These are phyloP conservation scores for Heliothis virescens DNA, from an alignment of 1,140 invertebrate species.

Conservation along the genomic window DNA sequence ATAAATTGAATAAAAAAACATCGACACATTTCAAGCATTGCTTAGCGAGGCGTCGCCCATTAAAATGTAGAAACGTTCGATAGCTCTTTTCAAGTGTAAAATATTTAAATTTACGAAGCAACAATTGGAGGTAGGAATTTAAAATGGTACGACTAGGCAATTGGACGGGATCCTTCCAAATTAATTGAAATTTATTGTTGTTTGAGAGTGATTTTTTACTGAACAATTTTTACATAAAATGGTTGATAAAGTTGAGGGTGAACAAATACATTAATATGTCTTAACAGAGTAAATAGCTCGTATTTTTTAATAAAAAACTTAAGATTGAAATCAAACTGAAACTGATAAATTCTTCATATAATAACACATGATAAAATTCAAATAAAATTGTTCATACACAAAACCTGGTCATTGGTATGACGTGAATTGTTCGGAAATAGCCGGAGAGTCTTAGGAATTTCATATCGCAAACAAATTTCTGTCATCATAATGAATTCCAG, in stretches of 20 bases:
- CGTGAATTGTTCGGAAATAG: constrained; percentile 60
- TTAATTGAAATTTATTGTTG: constrained; percentile 70
- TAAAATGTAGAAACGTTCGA: constrained; percentile 80
- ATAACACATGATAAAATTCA: constrained; percentile 11
- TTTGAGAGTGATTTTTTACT: constrained; percentile 53
- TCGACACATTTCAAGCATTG: constrained; percentile 36
- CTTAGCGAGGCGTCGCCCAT: constrained; percentile 56
- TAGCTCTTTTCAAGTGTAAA: constrained; percentile 74
- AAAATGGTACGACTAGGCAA: constrained; percentile 56
- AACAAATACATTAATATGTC: not conserved
- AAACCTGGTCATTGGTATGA: constrained; percentile 59
- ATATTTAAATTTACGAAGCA: constrained; percentile 80
- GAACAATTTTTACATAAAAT: not conserved
- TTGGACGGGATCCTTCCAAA: constrained; percentile 56
- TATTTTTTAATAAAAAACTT: too few relatives aligned
- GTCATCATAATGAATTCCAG: constrained; percentile 65
- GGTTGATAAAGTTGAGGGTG: not conserved
- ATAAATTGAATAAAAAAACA: constrained; percentile 16
- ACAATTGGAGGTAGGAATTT: constrained; percentile 70
- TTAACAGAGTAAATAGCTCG: too few relatives aligned
- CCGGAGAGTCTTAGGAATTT: constrained; percentile 68
- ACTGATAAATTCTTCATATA: too few relatives aligned
- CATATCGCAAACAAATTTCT: constrained; percentile 74
- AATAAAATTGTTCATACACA: constrained; percentile 41
- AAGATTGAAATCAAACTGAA: too few relatives aligned